Evolutionary conservation across 1,140 invertebrate genomes (phyloP).

Genomic region (Mya arenaria): DNA sequence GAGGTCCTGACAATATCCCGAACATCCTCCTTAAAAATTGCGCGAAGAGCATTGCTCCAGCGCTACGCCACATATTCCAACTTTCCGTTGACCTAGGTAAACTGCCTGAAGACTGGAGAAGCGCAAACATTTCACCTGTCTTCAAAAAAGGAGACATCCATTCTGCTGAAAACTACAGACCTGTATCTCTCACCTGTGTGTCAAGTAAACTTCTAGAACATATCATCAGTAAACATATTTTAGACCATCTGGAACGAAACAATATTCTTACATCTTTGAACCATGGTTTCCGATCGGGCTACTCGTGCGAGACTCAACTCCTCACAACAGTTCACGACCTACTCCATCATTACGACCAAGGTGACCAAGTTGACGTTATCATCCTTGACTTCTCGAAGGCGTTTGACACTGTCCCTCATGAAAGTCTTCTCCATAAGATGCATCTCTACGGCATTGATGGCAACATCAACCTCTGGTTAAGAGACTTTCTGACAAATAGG

Average conservation of each 20-base stretch:
- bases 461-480: no score
- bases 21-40: constrained; percentile 27
- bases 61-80: neutral
- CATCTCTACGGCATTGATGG: no score
- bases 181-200: constrained; percentile 41
- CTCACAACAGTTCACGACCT: no score
- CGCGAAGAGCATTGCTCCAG: constrained; percentile 1
- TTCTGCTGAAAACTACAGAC: constrained; percentile 43
- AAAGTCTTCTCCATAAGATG: no score
- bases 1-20: constrained; percentile 3
- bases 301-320: constrained; percentile 25
- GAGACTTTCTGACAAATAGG: no score
- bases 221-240: constrained; percentile 44
- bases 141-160: constrained; percentile 53
- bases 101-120: constrained; percentile 38
- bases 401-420: no score
- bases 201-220: constrained; percentile 48
- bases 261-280: constrained; percentile 23
- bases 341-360: no score
- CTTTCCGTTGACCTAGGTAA: neutral
- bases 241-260: constrained; percentile 35
- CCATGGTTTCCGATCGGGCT: constrained; percentile 35
- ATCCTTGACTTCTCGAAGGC: no score
- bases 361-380: no score
- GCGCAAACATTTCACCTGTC: constrained; percentile 15